Evolutionary conservation across 2,888 invertebrate species (phyloP).

Genomic region (Agrochola litura): DNA sequence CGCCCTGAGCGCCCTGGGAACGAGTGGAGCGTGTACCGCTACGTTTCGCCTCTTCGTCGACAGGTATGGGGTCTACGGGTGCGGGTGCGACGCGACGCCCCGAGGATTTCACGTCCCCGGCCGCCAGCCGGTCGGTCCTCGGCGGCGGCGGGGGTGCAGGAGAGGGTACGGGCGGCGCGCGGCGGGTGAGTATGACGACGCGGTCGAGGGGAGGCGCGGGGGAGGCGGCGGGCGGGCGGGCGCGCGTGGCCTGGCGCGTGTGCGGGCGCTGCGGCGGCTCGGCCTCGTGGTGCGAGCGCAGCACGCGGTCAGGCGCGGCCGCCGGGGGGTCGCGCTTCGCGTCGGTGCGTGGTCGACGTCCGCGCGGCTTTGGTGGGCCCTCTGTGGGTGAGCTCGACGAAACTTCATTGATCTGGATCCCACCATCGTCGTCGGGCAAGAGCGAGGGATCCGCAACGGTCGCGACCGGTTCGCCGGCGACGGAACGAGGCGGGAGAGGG

Average conservation of each 20-base stretch:
- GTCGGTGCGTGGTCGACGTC: slow-evolving; percentile 75
- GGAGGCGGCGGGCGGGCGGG: slow-evolving; percentile 57
- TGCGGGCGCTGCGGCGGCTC: slow-evolving; percentile 77
- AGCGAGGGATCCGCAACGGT: slow-evolving; percentile 38
- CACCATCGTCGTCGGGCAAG: slow-evolving; percentile 76
- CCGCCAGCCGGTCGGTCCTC: slow-evolving; percentile 54
- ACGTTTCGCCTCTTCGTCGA: slow-evolving; percentile 67
- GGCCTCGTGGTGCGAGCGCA: slow-evolving; percentile 85
- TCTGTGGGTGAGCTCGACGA: slow-evolving; percentile 91
- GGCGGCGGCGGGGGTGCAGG: slow-evolving; percentile 65
- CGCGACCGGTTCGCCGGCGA: slow-evolving; percentile 40
- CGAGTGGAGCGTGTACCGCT: slow-evolving; percentile 70
- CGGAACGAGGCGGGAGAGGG: slow-evolving; percentile 54
- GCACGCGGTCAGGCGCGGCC: slow-evolving; percentile 80
- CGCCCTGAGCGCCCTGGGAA: slow-evolving; percentile 70
- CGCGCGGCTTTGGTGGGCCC: slow-evolving; percentile 78
- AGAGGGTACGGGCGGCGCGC: slow-evolving; percentile 70
- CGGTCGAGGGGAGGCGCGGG: slow-evolving; percentile 73
- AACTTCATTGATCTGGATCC: slow-evolving; percentile 92
- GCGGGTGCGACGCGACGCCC: slow-evolving; percentile 61
- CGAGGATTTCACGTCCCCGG: slow-evolving; percentile 50
- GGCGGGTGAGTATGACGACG: slow-evolving; percentile 81
- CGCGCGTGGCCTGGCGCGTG: slow-evolving; percentile 75
- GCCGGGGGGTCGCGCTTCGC: slow-evolving; percentile 65
- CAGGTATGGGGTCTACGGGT: slow-evolving; percentile 57